Percentiles rank a stretch among this genome's conserved stretches.
Conservation (phyloP, 2,797 vertebrate genomes). For the Tenualosa thibaudeaui region DNA sequence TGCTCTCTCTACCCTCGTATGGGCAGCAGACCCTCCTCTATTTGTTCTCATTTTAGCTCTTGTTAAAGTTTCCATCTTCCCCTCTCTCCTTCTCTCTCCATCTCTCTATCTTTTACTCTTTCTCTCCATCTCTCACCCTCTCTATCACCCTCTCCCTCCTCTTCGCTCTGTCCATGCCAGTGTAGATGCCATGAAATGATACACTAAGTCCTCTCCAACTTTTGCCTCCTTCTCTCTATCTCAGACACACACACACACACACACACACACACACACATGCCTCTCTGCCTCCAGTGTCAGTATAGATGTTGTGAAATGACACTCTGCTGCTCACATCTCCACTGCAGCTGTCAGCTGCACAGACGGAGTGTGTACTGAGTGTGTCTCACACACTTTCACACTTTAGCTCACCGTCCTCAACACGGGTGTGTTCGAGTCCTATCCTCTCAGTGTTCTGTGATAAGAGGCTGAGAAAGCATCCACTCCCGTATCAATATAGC, state of each 20-base stretch:
- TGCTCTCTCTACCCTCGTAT: too few species aligned
- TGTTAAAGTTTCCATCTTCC: too few species aligned
- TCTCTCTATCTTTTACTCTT: neutral
- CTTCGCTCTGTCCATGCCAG: neutral
- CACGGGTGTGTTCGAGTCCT: neutral
- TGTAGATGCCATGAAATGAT: neutral
- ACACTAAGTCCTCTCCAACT: neutral
- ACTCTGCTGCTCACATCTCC: neutral
- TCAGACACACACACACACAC: slow-evolving; percentile 5
- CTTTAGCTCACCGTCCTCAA: neutral
- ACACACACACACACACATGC: neutral
- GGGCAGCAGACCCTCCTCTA: too few species aligned
- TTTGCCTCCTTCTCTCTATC: slow-evolving; percentile 14
- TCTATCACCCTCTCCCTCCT: neutral
- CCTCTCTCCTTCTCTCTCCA: neutral
- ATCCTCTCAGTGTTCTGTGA: neutral
- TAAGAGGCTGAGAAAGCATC: neutral
- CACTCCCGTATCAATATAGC: too few species aligned
- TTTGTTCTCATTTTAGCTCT: too few species aligned
- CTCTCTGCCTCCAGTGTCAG: neutral
- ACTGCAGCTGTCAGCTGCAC: slow-evolving; percentile 24
- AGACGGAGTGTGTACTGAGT: neutral
- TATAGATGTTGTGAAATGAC: slow-evolving; percentile 24
- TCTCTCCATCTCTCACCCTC: slow-evolving; percentile 24
- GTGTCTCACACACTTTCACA: neutral